Evolutionary conservation across 2,888 invertebrate genomes (phyloP).

Genomic region (Hedya salicella): DNA sequence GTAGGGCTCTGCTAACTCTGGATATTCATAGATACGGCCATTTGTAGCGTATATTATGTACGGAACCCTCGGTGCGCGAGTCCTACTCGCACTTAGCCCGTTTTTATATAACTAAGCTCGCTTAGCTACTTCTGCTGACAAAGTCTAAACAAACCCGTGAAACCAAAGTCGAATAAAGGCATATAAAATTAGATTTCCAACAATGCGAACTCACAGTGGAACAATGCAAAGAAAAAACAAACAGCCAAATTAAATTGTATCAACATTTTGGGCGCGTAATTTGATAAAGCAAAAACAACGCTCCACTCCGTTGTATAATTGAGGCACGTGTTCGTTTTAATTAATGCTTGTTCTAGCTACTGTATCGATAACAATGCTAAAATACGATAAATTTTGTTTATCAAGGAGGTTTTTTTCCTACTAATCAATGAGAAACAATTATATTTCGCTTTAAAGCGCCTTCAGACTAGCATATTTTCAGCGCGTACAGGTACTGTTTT

Average conservation of each 20-base stretch:
- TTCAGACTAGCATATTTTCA: no score
- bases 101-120: no score
- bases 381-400: neutral
- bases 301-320: conserved; percentile 5
- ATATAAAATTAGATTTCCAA: neutral
- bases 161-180: conserved; percentile 3
- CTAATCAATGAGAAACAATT: no score
- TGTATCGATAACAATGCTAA: conserved; percentile 5
- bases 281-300: conserved; percentile 23
- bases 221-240: conserved; percentile 9
- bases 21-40: no score
- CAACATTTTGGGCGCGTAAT: conserved; percentile 14
- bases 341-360: conserved; percentile 14
- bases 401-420: no score
- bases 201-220: neutral
- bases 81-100: no score
- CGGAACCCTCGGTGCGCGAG: no score
- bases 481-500: no score
- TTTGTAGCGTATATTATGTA: no score
- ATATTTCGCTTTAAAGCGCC: no score
- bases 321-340: conserved; percentile 1
- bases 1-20: no score
- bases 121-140: neutral
- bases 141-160: neutral
- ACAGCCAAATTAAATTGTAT: conserved; percentile 13